Conservation (phyloP, 1,140 invertebrate genomes). For the Heliothis subflexa region DNA sequence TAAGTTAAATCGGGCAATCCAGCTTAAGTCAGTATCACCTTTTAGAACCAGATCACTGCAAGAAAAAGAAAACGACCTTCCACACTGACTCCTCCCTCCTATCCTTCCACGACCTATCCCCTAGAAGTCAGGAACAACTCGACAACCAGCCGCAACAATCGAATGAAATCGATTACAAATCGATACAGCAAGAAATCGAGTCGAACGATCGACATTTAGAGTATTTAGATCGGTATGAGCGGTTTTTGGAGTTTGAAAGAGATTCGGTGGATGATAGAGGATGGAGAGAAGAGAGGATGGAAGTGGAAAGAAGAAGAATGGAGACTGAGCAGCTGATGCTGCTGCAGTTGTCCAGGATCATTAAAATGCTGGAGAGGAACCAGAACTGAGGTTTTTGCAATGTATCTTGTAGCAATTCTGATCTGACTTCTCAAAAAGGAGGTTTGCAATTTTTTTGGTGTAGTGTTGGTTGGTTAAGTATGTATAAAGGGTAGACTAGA, state of each 20-base stretch:
- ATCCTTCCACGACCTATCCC: slow-evolving; percentile 56
- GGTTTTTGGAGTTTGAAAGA: slow-evolving; percentile 21
- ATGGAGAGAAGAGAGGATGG: slow-evolving; percentile 38
- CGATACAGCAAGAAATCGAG: slow-evolving; percentile 36
- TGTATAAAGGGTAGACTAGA: too few relatives aligned
- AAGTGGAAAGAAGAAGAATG: slow-evolving; percentile 41
- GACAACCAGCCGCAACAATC: too few relatives aligned
- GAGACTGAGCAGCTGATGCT: slow-evolving; percentile 64
- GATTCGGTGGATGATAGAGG: slow-evolving; percentile 32
- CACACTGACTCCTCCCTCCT: slow-evolving; percentile 60
- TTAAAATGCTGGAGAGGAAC: slow-evolving; percentile 70
- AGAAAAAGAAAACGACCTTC: slow-evolving; percentile 60
- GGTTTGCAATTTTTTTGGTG: too few relatives aligned
- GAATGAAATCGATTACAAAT: slow-evolving; percentile 30
- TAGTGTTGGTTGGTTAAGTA: too few relatives aligned
- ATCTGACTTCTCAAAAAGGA: too few relatives aligned
- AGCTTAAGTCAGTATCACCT: neutral
- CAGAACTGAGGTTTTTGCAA: slow-evolving; percentile 65
- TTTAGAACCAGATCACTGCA: slow-evolving; percentile 52
- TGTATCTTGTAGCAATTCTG: too few relatives aligned
- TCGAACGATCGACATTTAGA: slow-evolving; percentile 29
- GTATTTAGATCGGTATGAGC: slow-evolving; percentile 27
- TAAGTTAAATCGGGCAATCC: too few relatives aligned
- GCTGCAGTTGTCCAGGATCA: slow-evolving; percentile 64
- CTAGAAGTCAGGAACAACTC: slow-evolving; percentile 15